Conservation (phyloP, 2,888 invertebrate species). For the Ormyrus labotus region DNA sequence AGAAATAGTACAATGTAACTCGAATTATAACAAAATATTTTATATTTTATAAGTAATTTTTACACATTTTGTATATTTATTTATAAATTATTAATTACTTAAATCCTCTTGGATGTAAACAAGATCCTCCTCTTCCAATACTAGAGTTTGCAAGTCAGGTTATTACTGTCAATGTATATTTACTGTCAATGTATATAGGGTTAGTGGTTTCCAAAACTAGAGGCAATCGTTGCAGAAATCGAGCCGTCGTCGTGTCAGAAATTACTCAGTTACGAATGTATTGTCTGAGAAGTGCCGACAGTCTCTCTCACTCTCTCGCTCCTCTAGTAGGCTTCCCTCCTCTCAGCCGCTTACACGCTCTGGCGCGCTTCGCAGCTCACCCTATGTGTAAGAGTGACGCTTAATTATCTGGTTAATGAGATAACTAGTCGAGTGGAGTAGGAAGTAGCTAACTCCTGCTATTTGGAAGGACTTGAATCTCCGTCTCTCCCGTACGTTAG, state of each 20-base stretch:
- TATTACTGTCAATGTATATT: no score
- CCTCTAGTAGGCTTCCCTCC: slow-evolving; percentile 33
- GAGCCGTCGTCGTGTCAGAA: slow-evolving; percentile 50
- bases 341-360: no score
- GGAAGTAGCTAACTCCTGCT: slow-evolving; percentile 55
- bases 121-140: not conserved
- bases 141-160: no score
- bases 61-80: no score
- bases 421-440: slow-evolving; percentile 57
- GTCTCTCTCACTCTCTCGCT: slow-evolving; percentile 44
- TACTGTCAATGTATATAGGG: no score
- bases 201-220: not conserved
- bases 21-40: no score
- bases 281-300: slow-evolving; percentile 61
- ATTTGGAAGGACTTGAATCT: slow-evolving; percentile 44
- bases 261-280: slow-evolving; percentile 58
- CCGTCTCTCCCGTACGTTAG: not conserved
- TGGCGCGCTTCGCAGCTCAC: no score
- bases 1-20: no score
- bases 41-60: no score
- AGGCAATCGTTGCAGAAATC: slow-evolving; percentile 47
- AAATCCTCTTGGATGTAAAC: not conserved
- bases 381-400: slow-evolving; percentile 52
- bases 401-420: slow-evolving; percentile 66
- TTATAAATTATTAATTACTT: no score